phyloP scores from a whole-genome alignment of 1,140 invertebrate species.

The Drosophila tsacasi region DNA sequence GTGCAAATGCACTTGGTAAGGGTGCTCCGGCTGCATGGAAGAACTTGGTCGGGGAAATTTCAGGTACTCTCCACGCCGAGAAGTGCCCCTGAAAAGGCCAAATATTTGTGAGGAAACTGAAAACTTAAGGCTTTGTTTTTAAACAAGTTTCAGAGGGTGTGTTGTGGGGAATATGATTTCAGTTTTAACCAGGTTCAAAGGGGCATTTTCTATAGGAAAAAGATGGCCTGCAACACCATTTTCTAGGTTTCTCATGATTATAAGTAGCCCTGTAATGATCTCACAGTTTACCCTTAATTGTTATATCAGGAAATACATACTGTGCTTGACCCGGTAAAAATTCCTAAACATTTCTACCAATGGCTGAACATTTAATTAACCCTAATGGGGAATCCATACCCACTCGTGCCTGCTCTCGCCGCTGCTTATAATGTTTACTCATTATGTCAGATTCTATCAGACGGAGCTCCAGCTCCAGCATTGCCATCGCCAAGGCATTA shows the following conservation, averaged over 20 bases:
- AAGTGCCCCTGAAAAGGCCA: not conserved
- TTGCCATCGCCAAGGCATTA: not conserved
- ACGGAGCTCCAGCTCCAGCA: not conserved
- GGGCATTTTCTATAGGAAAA: too few relatives aligned
- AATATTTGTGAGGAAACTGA: not conserved
- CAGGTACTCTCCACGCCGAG: conserved; percentile 7
- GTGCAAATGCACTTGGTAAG: conserved; percentile 21
- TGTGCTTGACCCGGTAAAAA: too few relatives aligned
- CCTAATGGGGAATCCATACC: conserved; percentile 1
- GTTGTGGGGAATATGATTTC: too few relatives aligned
- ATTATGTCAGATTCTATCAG: conserved; percentile 40
- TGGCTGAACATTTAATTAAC: not conserved
- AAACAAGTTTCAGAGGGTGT: too few relatives aligned
- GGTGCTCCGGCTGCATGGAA: conserved; percentile 5
- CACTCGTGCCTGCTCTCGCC: not conserved
- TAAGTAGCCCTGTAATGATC: too few relatives aligned
- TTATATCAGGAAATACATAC: too few relatives aligned
- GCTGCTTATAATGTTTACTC: conserved; percentile 18
- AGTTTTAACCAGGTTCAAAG: not conserved
- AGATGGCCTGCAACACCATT: too few relatives aligned
- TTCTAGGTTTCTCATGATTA: too few relatives aligned
- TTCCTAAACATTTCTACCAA: not conserved
- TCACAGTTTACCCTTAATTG: too few relatives aligned
- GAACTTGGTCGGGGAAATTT: not conserved
- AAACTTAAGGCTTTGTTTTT: not conserved